Evolutionary conservation across 2,888 invertebrate species (phyloP), one percentile per base, ranked within the genome.

Genomic region (Platycheirus rosarum): DNA sequence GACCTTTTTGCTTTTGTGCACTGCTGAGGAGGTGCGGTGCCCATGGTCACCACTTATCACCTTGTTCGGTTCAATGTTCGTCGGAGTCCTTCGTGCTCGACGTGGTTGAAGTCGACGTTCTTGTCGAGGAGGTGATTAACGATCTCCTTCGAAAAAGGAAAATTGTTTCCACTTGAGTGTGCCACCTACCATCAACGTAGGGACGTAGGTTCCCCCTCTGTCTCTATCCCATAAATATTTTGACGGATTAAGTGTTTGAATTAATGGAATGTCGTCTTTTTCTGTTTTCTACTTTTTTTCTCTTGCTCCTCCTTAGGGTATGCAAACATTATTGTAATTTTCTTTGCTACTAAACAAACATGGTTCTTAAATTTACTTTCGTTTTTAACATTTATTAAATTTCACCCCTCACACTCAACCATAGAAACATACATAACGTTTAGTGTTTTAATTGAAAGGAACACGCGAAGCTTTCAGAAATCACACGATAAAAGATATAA

Each of bases 161-260:
- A 75, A 70, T 80, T 80, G 70, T 66, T 71, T 80, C 70, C 76
- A 80, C 70, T 76, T 76, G 70, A 80, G 37, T 66, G 48, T 51
- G 63, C 49, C 16, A 13, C 51, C 55, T 29, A 2, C 1, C 42
- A 16, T 11, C 9, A 3, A 1, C 9, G 3, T n/a, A n/a, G n/a
- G n/a, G n/a, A n/a, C 2, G 48, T 20, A n/a, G 23, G 23, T 26
- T 13, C 48, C 2, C n/a, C 18, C n/a, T 3, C 18, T 9, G 23
- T 23, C 35, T 35, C 8, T 23, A 29, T 48, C 57, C 13, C 3
- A 9, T 23, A 40, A 2, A 3, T 40, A 49, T 57, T 75, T 68
- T 75, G 75, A 55, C 65, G 35, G 44, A 80, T 75, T 70, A 70
- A 75, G 75, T 80, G 75, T 75, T 75, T 70, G 63, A 63, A 74